Percentiles rank a stretch among this genome's conserved stretches.
Conservation (phyloP, 2,113 vertebrate species). For the Tyrannus savana region DNA sequence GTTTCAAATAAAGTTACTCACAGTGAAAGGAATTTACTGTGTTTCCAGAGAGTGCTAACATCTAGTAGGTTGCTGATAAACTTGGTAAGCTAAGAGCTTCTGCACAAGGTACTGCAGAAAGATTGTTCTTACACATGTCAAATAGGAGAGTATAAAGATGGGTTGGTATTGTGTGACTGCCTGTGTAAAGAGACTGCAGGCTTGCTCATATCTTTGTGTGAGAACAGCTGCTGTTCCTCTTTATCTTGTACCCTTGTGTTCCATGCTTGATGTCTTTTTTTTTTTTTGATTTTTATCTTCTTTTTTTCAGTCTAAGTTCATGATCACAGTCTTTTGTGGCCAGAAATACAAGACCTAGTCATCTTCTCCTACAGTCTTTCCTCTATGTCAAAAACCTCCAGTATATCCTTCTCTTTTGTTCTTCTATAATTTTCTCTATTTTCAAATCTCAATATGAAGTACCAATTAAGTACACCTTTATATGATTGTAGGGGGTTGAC, state of each 20-base stretch:
- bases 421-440: background rate
- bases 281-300: background rate
- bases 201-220: background rate
- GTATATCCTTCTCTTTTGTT: background rate
- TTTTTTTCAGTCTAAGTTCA: background rate
- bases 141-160: background rate
- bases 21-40: background rate
- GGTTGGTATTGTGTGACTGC: background rate
- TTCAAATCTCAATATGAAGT: background rate
- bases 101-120: background rate
- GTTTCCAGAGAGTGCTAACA: background rate
- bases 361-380: background rate
- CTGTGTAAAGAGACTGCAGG: background rate
- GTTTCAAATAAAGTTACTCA: background rate
- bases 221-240: background rate
- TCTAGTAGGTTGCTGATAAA: background rate
- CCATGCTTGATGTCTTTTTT: background rate
- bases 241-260: background rate
- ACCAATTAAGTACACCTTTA: background rate
- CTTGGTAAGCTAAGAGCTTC: background rate
- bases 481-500: background rate
- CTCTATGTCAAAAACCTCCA: background rate
- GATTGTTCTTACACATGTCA: background rate
- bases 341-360: background rate
- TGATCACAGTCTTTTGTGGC: background rate